These are phyloP conservation scores for Macropis europaea DNA, from an alignment of 2,888 invertebrate genomes.

Conservation along the genomic window DNA sequence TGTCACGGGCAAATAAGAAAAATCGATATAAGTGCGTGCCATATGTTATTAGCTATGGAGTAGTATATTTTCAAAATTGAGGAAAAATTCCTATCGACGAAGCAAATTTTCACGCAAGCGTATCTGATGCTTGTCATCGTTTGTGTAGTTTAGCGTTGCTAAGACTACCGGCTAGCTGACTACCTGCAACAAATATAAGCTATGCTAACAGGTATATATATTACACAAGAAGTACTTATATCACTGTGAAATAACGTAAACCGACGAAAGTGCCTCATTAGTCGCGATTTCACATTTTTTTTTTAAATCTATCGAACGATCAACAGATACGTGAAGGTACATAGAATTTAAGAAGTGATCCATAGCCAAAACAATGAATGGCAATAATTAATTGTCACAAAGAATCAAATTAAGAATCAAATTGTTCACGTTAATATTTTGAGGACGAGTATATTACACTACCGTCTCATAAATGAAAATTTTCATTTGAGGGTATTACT, in stretches of 20 bases:
- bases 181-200: conserved; percentile 26
- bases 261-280: conserved; percentile 18
- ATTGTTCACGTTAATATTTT: too few species aligned
- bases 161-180: conserved; percentile 55
- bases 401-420: too few species aligned
- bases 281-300: conserved; percentile 10
- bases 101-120: conserved; percentile 58
- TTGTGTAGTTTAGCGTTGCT: conserved; percentile 60
- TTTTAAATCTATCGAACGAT: background rate
- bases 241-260: conserved; percentile 38
- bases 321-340: conserved; percentile 43
- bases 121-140: conserved; percentile 30
- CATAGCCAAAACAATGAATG: too few species aligned
- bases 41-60: background rate
- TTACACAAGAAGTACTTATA: conserved; percentile 36
- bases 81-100: conserved; percentile 41
- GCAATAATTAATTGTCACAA: background rate
- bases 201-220: conserved; percentile 21
- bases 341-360: background rate
- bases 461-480: too few species aligned
- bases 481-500: too few species aligned
- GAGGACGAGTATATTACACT: too few species aligned
- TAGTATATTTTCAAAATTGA: background rate
- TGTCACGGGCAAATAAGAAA: too few species aligned
- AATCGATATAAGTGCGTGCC: too few species aligned